Percentiles rank a stretch among this genome's conserved stretches.
These are phyloP conservation scores for Dynastes maya DNA, from an alignment of 2,888 invertebrate species.

Conservation along the genomic window DNA sequence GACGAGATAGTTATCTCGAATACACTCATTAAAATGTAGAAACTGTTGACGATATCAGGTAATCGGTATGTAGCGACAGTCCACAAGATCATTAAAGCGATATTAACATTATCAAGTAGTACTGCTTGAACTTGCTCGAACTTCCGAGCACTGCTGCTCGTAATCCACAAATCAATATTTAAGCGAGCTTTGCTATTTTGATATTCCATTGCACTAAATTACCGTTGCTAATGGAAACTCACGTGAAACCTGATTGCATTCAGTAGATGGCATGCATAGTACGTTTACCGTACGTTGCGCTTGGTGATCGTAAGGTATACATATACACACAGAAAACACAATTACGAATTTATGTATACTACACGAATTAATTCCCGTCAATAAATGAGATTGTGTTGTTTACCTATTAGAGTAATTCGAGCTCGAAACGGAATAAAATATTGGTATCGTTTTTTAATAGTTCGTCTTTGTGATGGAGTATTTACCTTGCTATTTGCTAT, in stretches of 20 bases:
- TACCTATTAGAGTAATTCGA: background rate
- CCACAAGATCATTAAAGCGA: conserved; percentile 1
- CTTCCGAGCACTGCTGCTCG: conserved; percentile 6
- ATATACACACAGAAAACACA: background rate
- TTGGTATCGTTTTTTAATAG: background rate
- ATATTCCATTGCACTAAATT: conserved; percentile 37
- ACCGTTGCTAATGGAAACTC: conserved; percentile 22
- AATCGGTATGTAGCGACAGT: background rate
- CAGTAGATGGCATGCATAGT: background rate
- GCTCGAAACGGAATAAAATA: background rate
- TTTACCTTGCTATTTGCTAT: background rate
- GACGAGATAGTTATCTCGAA: no score
- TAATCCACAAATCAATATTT: conserved; percentile 38
- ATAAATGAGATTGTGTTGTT: conserved; percentile 1
- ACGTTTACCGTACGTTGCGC: background rate
- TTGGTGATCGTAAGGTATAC: background rate
- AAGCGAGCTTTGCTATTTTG: conserved; percentile 25
- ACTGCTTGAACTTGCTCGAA: conserved; percentile 14
- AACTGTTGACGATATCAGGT: background rate
- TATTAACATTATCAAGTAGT: conserved; percentile 31
- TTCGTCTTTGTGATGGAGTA: no score
- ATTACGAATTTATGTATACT: conserved; percentile 18
- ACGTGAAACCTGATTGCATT: conserved; percentile 32
- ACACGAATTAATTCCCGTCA: conserved; percentile 9
- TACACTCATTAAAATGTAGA: no score